Evolutionary conservation across 1,140 invertebrate species (phyloP).

Genomic region (Drosophila suzukii): DNA sequence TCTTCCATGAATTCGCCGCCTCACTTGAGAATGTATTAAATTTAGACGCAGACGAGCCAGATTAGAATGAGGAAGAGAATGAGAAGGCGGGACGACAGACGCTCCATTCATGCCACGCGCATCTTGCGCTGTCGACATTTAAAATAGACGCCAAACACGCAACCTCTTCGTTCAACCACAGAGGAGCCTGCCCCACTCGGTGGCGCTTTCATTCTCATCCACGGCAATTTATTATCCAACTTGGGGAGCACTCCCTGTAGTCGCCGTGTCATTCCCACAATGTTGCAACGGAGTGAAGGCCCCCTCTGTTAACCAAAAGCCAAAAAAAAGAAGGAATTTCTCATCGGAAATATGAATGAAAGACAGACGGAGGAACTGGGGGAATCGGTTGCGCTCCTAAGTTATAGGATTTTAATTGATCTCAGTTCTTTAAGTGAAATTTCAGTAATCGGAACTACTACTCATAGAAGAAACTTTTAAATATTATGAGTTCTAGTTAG

Average conservation of each 20-base stretch:
- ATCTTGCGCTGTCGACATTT: constrained; percentile 52
- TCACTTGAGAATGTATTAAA: constrained; percentile 63
- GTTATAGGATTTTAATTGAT: constrained; percentile 14
- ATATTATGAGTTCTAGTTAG: too few relatives aligned
- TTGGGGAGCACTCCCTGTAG: not conserved
- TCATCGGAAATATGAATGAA: constrained; percentile 26
- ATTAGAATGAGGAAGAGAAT: constrained; percentile 15
- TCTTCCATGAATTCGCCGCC: constrained; percentile 25
- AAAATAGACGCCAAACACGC: constrained; percentile 56
- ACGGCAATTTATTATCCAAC: not conserved
- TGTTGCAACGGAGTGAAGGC: constrained; percentile 10
- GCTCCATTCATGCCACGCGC: constrained; percentile 66
- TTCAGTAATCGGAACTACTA: not conserved
- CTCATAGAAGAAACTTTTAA: not conserved
- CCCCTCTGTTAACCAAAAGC: not conserved
- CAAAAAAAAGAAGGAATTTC: not conserved
- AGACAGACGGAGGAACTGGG: not conserved
- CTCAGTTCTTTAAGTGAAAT: too few relatives aligned
- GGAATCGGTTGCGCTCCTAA: not conserved
- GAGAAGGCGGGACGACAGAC: constrained; percentile 1
- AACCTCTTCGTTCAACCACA: constrained; percentile 5
- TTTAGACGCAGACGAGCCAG: constrained; percentile 48
- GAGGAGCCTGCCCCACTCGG: not conserved
- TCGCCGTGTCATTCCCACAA: constrained; percentile 3
- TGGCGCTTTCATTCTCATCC: not conserved